These are phyloP conservation scores for Drosophila barbarae DNA, from an alignment of 2,888 invertebrate species.

Conservation along the genomic window DNA sequence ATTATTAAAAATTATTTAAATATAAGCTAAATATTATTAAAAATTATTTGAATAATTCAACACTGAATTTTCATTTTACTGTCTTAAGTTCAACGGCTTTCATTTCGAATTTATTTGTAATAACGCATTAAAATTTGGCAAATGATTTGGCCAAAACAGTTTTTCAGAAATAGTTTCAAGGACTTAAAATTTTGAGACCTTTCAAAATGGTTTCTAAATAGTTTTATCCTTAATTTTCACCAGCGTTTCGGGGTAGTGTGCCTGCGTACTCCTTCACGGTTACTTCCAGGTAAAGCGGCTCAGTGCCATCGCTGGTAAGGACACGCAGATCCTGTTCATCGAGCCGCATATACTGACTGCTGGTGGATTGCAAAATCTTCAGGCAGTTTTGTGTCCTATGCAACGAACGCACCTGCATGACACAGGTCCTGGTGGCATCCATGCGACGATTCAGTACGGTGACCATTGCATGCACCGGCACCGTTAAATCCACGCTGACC, in stretches of 20 bases:
- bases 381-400: conserved; percentile 28
- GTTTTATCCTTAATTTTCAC: not conserved
- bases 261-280: conserved; percentile 35
- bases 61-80: too few species aligned
- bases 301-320: conserved; percentile 38
- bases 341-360: conserved; percentile 41
- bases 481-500: conserved; percentile 26
- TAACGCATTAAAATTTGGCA: not conserved
- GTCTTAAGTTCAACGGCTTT: too few species aligned
- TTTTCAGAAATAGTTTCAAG: too few species aligned
- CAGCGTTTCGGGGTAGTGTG: not conserved
- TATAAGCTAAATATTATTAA: too few species aligned
- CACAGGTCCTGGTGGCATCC: conserved; percentile 37
- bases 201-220: not conserved
- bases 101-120: not conserved
- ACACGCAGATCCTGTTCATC: conserved; percentile 37
- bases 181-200: not conserved
- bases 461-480: conserved; percentile 37
- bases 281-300: conserved; percentile 51
- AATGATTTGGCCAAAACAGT: not conserved
- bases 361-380: conserved; percentile 14
- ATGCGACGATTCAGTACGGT: conserved; percentile 48
- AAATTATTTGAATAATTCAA: too few species aligned
- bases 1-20: too few species aligned
- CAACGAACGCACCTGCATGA: conserved; percentile 42